Evolutionary conservation across 2,888 invertebrate species (phyloP), one percentile per base, ranked within the genome.

Genomic region (Priocnemis perturbator): DNA sequence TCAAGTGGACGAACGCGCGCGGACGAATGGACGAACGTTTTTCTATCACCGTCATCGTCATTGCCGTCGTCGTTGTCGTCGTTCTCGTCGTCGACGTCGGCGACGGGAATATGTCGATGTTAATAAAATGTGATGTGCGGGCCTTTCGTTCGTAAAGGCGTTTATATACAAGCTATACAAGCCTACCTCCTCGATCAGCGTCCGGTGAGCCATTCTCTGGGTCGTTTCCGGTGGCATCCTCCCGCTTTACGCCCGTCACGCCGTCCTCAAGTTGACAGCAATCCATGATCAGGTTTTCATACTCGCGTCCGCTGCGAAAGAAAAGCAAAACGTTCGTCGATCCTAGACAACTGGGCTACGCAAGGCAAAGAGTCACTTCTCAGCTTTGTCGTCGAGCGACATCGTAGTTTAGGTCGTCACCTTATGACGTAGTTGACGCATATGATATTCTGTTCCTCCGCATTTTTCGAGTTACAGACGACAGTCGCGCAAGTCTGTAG

Each of bases 371-470:
- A 26, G 26, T 26, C 26, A 5, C 26, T 26, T 26, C 26, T 26
- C 26, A 26, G 26, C 26, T 26, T 26, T 26, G 26, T 26, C 26
- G 26, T 26, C 5, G 26, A 26, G 26, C 2, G 26, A 2, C n/a
- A n/a, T n/a, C n/a, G n/a, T 26, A 26, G 7, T 37, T 37, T 37
- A 2, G 37, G 7, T 37, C 37, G 69, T 90, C 90, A 97, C 97
- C 97, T 98, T 86, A 98, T 95, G 75, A 98, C 97, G 90, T 98
- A 98, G 91, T 98, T 98, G 85, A 98, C 97, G 88, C 98, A 98
- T 78, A 98, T 97, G 83, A 98, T 97, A 87, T 97, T 98, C 90
- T 98, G 98, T 88, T 98, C 98, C 75, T 98, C 98, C 5, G 96
- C 96, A 86, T 97, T 98, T 90, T 98, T 98, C 62, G 96, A 95